A percentile compares a stretch with the other conserved stretches of the same genome.
These are phyloP conservation scores for Drosophila orena DNA, from an alignment of 1,140 invertebrate species.

Conservation along the genomic window DNA sequence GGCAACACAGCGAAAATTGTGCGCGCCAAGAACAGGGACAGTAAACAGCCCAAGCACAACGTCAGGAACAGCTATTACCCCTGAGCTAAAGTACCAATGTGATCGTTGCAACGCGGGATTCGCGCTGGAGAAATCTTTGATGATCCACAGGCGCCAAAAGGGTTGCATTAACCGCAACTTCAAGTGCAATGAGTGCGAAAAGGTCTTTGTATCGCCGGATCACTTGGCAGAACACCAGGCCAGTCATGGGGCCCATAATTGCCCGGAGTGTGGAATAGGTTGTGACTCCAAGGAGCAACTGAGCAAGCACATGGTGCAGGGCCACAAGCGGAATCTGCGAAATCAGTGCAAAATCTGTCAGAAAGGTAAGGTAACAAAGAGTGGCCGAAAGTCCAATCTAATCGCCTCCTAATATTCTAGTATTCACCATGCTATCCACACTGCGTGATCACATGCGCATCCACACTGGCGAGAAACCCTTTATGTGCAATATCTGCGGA, in stretches of 20 bases:
- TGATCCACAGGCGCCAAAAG: conserved; percentile 63
- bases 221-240: conserved; percentile 84
- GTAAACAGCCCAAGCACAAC: background rate
- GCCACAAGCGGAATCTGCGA: conserved; percentile 86
- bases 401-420: conserved; percentile 30
- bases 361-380: conserved; percentile 82
- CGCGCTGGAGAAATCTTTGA: conserved; percentile 66
- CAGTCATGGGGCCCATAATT: conserved; percentile 57
- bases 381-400: conserved; percentile 2
- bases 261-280: conserved; percentile 77
- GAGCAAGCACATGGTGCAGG: conserved; percentile 83
- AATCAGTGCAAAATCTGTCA: conserved; percentile 87
- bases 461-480: conserved; percentile 85
- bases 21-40: background rate
- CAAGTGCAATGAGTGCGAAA: conserved; percentile 69
- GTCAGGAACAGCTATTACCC: background rate
- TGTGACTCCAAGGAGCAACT: conserved; percentile 84
- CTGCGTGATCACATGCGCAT: conserved; percentile 85
- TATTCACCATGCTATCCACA: conserved; percentile 86
- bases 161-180: conserved; percentile 73
- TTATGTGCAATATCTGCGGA: conserved; percentile 82
- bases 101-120: conserved; percentile 79
- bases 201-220: conserved; percentile 86
- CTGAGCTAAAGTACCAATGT: conserved; percentile 65
- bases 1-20: conserved; percentile 3